These are phyloP conservation scores for Mimumesa dahlbomi DNA, from an alignment of 2,888 invertebrate species.

Conservation along the genomic window DNA sequence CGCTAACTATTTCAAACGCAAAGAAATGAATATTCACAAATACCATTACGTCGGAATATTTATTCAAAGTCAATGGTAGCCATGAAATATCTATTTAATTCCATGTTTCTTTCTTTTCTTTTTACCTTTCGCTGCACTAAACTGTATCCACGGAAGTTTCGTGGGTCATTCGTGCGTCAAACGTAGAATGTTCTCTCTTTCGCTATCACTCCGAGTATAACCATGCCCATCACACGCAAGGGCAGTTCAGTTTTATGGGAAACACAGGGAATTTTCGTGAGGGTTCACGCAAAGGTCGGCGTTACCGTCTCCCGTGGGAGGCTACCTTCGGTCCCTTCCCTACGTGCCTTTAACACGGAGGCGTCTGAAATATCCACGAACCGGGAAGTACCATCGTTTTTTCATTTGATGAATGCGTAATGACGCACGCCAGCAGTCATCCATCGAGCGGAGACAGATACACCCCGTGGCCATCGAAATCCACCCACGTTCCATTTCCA, in stretches of 20 bases:
- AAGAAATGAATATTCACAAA: slow-evolving; percentile 4
- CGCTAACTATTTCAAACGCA: slow-evolving; percentile 2
- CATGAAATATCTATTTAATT: slow-evolving; percentile 32
- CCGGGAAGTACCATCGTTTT: slow-evolving; percentile 44
- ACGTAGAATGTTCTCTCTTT: slow-evolving; percentile 12
- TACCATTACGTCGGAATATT: neutral
- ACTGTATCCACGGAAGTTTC: slow-evolving; percentile 37
- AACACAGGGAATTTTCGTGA: slow-evolving; percentile 51
- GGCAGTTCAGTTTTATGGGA: slow-evolving; percentile 60
- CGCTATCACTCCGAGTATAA: slow-evolving; percentile 51
- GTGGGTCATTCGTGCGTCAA: slow-evolving; percentile 44
- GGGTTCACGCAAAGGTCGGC: slow-evolving; percentile 55
- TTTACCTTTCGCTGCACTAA: neutral
- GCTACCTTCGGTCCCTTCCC: slow-evolving; percentile 40
- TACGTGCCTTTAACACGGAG: slow-evolving; percentile 44
- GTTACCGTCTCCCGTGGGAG: slow-evolving; percentile 56
- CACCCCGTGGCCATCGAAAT: slow-evolving; percentile 18
- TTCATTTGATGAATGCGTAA: slow-evolving; percentile 64
- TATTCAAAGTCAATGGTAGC: neutral
- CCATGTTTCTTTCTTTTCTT: neutral
- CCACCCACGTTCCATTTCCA: slow-evolving; percentile 26
- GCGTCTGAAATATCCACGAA: slow-evolving; percentile 62
- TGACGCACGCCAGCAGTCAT: slow-evolving; percentile 46
- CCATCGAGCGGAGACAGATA: slow-evolving; percentile 43
- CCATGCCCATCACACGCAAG: slow-evolving; percentile 58